A percentile compares a stretch with the other conserved stretches of the same genome.
Evolutionary conservation across 2,888 invertebrate species (phyloP).

Genomic region (Agrotis clavis): DNA sequence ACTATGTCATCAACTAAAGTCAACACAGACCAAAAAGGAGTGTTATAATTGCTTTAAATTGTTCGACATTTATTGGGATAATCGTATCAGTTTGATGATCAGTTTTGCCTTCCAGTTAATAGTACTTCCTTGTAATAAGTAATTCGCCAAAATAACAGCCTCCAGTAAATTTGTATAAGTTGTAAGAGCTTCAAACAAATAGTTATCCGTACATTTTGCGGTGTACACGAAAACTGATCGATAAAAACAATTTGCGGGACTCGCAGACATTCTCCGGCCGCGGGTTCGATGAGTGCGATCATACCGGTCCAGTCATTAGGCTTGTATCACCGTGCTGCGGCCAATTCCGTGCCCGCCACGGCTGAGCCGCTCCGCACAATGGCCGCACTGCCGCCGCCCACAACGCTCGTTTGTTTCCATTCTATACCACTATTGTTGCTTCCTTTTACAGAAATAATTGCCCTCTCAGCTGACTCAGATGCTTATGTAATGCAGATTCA

Average conservation of each 20-base stretch:
- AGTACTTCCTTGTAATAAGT: background rate
- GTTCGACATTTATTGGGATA: background rate
- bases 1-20: background rate
- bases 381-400: slow-evolving; percentile 33
- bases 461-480: slow-evolving; percentile 46
- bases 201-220: background rate
- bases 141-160: background rate
- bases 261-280: slow-evolving; percentile 23
- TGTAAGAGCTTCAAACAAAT: slow-evolving; percentile 3
- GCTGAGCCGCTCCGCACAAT: slow-evolving; percentile 48
- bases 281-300: slow-evolving; percentile 9
- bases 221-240: slow-evolving; percentile 38
- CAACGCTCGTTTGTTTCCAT: slow-evolving; percentile 49
- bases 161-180: background rate
- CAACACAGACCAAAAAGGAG: background rate
- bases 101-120: background rate
- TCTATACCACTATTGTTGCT: slow-evolving; percentile 48
- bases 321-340: slow-evolving; percentile 13
- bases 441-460: slow-evolving; percentile 51
- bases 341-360: slow-evolving; percentile 35
- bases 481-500: slow-evolving; percentile 52
- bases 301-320: slow-evolving; percentile 35
- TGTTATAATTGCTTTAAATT: too few relatives aligned
- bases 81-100: background rate
- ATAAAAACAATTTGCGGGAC: slow-evolving; percentile 50